phyloP scores from a whole-genome alignment of 2,113 vertebrate genomes.

The Colaptes auratus region DNA sequence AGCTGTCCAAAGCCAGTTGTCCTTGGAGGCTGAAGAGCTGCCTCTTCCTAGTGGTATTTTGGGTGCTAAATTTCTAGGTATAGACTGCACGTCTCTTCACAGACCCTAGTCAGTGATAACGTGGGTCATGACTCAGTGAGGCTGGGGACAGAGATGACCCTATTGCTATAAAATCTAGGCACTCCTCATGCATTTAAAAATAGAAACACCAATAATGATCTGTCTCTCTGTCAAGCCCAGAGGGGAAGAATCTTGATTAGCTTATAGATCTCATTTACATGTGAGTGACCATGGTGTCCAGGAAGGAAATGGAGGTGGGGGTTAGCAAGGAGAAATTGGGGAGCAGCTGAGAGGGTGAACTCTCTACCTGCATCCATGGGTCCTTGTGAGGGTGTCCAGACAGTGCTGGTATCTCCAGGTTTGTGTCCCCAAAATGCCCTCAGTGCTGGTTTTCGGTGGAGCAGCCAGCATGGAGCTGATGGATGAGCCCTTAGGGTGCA shows the following conservation, averaged over 20 bases:
- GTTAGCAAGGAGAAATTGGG: neutral
- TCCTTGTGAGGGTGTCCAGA: rapidly evolving
- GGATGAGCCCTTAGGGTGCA: neutral
- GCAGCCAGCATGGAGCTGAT: rapidly evolving
- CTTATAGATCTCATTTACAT: neutral
- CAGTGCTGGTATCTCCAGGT: rapidly evolving
- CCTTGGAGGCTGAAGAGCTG: rapidly evolving
- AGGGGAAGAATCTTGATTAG: slow-evolving; percentile 21
- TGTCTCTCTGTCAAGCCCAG: neutral
- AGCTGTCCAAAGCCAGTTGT: neutral
- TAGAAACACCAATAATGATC: neutral
- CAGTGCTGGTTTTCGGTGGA: rapidly evolving
- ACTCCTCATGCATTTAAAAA: neutral
- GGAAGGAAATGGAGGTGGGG: neutral
- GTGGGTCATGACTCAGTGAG: neutral
- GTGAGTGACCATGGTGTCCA: rapidly evolving
- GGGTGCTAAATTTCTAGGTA: rapidly evolving
- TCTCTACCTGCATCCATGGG: rapidly evolving
- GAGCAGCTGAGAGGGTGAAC: neutral
- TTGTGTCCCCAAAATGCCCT: neutral
- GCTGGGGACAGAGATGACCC: neutral
- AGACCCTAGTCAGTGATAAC: rapidly evolving
- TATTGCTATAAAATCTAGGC: neutral
- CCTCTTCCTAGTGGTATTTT: neutral
- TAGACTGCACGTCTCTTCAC: neutral